Conservation (phyloP, 1,140 invertebrate genomes). For the Pygmarrhopalites habei region DNA sequence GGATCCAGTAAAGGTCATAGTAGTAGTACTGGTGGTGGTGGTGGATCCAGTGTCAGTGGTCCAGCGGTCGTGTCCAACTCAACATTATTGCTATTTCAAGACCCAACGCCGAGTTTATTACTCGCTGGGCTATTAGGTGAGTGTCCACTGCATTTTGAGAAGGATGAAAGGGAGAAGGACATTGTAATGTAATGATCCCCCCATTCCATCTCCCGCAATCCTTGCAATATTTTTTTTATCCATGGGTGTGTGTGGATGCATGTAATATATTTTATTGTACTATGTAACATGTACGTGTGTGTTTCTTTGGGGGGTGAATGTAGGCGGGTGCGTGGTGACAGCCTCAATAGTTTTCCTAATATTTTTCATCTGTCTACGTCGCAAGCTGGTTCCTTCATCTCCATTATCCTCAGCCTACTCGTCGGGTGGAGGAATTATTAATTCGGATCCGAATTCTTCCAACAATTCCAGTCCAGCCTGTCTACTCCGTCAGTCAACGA, state of each 20-base stretch:
- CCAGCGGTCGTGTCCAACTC: constrained; percentile 16
- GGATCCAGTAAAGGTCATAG: too few species aligned
- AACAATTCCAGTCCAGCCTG: constrained; percentile 39
- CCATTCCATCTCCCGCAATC: too few species aligned
- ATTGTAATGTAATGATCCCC: too few species aligned
- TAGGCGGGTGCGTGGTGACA: constrained; percentile 39
- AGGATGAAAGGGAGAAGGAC: too few species aligned
- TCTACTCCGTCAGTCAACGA: constrained; percentile 32
- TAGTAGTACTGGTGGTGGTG: too few species aligned
- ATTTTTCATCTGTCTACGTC: constrained; percentile 39
- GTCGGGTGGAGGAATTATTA: constrained; percentile 10
- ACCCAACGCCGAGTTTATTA: constrained; percentile 36
- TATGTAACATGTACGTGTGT: too few species aligned
- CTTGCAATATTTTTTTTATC: too few species aligned
- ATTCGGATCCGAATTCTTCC: constrained; percentile 26
- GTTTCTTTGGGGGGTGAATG: too few species aligned
- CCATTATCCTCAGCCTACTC: constrained; percentile 5
- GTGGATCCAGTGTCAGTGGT: too few species aligned
- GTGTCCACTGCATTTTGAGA: too few species aligned
- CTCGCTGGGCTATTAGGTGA: constrained; percentile 36
- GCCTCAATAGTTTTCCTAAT: constrained; percentile 35
- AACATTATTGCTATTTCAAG: constrained; percentile 30
- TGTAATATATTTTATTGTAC: too few species aligned
- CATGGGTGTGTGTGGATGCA: too few species aligned
- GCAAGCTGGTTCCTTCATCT: constrained; percentile 35